Evolutionary conservation across 1,140 invertebrate genomes (phyloP).

Genomic region (Bilobella aurantiaca): DNA sequence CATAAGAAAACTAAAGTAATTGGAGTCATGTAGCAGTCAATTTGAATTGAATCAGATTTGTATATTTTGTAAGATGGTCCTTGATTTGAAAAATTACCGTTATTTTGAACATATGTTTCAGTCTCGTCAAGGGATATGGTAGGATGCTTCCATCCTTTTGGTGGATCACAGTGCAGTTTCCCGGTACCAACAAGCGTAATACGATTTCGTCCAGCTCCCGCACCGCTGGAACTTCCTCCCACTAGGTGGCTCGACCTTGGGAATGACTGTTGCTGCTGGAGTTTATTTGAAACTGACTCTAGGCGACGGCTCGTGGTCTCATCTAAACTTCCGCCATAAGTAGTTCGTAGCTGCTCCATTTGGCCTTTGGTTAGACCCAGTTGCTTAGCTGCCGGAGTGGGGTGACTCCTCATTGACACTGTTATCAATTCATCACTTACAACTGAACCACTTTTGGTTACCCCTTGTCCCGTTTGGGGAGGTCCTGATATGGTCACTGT

Average conservation of each 20-base stretch:
- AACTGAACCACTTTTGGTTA: conserved; percentile 17
- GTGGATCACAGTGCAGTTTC: conserved; percentile 35
- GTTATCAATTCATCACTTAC: conserved; percentile 9
- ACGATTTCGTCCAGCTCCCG: conserved; percentile 17
- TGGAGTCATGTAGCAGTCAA: too few species aligned
- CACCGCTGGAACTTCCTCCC: neutral
- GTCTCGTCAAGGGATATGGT: neutral
- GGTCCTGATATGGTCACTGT: conserved; percentile 14
- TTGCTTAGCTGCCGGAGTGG: too few species aligned
- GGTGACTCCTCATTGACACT: neutral
- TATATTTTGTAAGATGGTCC: too few species aligned
- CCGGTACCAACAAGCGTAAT: conserved; percentile 30
- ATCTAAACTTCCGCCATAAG: conserved; percentile 5
- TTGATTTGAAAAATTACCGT: too few species aligned
- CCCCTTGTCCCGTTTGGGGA: conserved; percentile 15
- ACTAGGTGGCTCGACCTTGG: neutral
- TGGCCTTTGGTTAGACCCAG: neutral
- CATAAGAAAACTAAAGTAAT: too few species aligned
- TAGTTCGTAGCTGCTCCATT: conserved; percentile 2
- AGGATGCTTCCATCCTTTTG: conserved; percentile 24
- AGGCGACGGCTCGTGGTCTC: neutral
- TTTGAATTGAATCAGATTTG: neutral
- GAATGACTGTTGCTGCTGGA: neutral
- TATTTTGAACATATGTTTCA: conserved; percentile 1
- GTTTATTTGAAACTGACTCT: conserved; percentile 1